Conservation (phyloP, 2,797 vertebrate species). For the Sarcophilus harrisii region DNA sequence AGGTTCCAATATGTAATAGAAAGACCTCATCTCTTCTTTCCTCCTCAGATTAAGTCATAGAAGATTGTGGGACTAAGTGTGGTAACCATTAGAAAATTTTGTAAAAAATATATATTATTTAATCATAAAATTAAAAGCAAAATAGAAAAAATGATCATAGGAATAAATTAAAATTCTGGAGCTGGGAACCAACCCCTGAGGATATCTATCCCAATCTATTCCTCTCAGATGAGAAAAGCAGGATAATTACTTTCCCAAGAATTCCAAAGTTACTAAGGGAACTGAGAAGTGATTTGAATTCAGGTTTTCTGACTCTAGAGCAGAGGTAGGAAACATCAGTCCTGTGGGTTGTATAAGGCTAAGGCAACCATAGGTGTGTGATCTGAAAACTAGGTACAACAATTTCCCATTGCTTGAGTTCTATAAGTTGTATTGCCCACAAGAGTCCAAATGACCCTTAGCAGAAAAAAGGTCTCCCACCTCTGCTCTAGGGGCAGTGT, state of each 20-base stretch:
- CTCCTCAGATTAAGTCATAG: neutral
- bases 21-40: neutral
- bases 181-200: neutral
- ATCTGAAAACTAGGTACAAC: too few relatives aligned
- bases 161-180: neutral
- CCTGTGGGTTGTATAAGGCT: too few relatives aligned
- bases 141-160: too few relatives aligned
- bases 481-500: neutral
- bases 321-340: too few relatives aligned
- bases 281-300: neutral
- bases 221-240: neutral
- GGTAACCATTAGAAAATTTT: neutral
- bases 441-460: too few relatives aligned
- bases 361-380: too few relatives aligned
- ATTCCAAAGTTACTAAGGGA: neutral
- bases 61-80: neutral
- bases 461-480: neutral
- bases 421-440: too few relatives aligned
- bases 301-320: neutral
- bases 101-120: neutral
- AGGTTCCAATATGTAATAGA: neutral
- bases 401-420: too few relatives aligned
- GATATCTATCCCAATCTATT: neutral
- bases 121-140: neutral
- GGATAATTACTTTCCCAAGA: neutral